Conservation (phyloP, 37 sponge, comb jelly and placozoan genomes). For the Crambe crambe region DNA sequence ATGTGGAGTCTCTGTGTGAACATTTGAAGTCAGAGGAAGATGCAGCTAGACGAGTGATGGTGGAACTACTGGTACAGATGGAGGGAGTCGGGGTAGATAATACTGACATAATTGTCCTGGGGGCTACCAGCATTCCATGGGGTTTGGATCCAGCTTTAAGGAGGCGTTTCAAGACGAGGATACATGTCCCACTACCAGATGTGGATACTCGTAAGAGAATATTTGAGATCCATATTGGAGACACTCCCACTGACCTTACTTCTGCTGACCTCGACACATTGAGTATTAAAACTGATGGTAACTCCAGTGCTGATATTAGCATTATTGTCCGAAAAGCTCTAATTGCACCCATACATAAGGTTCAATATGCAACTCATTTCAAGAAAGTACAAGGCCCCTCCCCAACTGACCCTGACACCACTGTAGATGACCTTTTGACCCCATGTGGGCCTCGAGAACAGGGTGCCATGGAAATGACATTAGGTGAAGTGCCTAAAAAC, state of each 20-base stretch:
- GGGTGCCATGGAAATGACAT: constrained; percentile 86
- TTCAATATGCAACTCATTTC: constrained; percentile 96
- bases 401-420: constrained; percentile 15
- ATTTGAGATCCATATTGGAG: constrained; percentile 91
- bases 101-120: constrained; percentile 93
- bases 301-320: constrained; percentile 96
- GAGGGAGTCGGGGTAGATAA: constrained; percentile 97
- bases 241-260: constrained; percentile 66
- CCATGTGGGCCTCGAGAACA: constrained; percentile 74
- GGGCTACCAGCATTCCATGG: constrained; percentile 99
- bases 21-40: constrained; percentile 87
- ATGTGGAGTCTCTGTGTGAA: constrained; percentile 95
- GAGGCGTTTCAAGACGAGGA: constrained; percentile 95
- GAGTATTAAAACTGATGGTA: constrained; percentile 81
- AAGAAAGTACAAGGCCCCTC: constrained; percentile 57
- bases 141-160: constrained; percentile 93
- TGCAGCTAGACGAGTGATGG: constrained; percentile 93
- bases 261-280: constrained; percentile 63
- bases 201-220: constrained; percentile 77
- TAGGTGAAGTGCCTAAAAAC: constrained; percentile 85
- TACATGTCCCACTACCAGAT: constrained; percentile 98
- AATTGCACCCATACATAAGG: constrained; percentile 95
- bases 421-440: constrained; percentile 50
- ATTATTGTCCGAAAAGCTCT: constrained; percentile 93
- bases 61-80: constrained; percentile 99